Percentiles rank a stretch among this genome's conserved stretches.
Conservation (phyloP, 2,113 vertebrate species). For the Zosterops hypoxanthus region DNA sequence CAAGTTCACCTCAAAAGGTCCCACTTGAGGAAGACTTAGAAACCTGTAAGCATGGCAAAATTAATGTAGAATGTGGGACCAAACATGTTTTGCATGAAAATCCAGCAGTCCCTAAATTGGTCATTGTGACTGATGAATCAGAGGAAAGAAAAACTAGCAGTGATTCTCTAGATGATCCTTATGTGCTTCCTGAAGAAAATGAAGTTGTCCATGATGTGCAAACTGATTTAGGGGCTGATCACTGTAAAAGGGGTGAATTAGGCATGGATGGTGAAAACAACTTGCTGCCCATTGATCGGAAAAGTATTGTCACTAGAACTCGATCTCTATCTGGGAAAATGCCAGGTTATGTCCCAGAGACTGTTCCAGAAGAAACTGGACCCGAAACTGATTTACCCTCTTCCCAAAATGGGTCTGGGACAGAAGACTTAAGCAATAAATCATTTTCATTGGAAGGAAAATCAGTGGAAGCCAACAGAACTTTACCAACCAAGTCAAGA, state of each 20-base stretch:
- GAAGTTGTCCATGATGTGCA: background rate
- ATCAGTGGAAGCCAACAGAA: conserved; percentile 64
- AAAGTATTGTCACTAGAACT: conserved; percentile 83
- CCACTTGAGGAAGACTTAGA: background rate
- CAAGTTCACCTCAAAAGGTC: background rate
- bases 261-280: conserved; percentile 79
- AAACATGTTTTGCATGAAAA: background rate
- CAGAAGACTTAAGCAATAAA: conserved; percentile 68
- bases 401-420: conserved; percentile 37
- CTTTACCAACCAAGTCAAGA: conserved; percentile 78
- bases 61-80: background rate
- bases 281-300: conserved; percentile 81
- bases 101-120: conserved; percentile 35
- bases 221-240: background rate
- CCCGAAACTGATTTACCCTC: conserved; percentile 76
- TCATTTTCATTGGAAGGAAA: conserved; percentile 73
- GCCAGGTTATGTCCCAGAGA: conserved; percentile 92
- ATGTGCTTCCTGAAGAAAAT: conserved; percentile 60
- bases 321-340: conserved; percentile 91
- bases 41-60: background rate
- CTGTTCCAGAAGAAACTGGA: conserved; percentile 91
- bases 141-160: conserved; percentile 65
- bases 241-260: conserved; percentile 69
- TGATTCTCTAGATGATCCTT: conserved; percentile 68
- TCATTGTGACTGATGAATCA: conserved; percentile 50